Evolutionary conservation across 2,888 invertebrate species (phyloP), one percentile per base, ranked within the genome.

Genomic region (Diadegma fenestrale): DNA sequence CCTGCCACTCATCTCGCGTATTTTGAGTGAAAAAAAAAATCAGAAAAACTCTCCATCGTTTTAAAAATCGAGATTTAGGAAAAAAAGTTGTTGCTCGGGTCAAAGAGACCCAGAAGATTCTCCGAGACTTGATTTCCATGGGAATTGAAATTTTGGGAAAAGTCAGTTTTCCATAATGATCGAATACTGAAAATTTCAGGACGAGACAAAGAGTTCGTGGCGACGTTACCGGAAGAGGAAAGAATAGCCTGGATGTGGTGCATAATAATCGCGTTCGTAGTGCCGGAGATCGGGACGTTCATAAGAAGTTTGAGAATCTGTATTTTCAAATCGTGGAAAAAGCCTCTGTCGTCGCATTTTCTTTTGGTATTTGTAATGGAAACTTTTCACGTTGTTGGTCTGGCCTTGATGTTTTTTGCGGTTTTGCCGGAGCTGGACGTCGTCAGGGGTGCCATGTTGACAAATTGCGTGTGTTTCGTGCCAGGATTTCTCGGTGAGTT

Each of bases 201-300:
- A 95, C 96, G 98, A 91, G 98, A 98, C 94, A 97, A 97, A 94
- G 97, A 97, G 94, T 98, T 97, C 93, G 95, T 97, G 91, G 97
- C 97, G 10, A 96, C 95, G 89, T 94, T 98, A 88, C 97, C 98
- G 33, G 97, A 97, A 89, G 96, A 97, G 89, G 98, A 98, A 94
- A 96, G 98, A 78, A 97, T 98, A 87, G 97, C 97, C 68, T 98
- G 98, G 98, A 97, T 98, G 94, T 99, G 99, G 98, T 97, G 97
- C 84, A 94, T 99, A 73, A 94, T 98, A 77, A 97, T 98, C 88
- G 97, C 97, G 2, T 98, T 98, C 92, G 96, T 97, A 51, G 96
- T 98, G 73, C 99, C 99, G 0, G 99, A 99, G 94, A 94, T 98
- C 82, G 98, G 99, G 77, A 96, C 97, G 2, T 95, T 98, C 86